Percentiles rank a stretch among this genome's conserved stretches.
These are phyloP conservation scores for Oryctolagus cuniculus DNA, from an alignment of 2,113 vertebrate species.

Conservation along the genomic window DNA sequence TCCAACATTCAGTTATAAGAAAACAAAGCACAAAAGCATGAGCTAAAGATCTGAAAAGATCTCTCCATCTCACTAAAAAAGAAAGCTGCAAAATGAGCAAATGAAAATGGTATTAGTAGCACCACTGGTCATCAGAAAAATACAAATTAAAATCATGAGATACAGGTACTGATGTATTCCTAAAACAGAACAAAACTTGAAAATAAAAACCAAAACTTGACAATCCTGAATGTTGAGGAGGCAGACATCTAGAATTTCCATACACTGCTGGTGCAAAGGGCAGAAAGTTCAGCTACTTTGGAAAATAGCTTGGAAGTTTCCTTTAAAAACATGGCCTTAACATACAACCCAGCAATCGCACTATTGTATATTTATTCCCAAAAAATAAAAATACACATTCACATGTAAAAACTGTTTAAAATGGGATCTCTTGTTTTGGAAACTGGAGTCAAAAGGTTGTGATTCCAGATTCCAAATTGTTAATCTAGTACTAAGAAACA, in stretches of 20 bases:
- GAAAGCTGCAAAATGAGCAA: neutral
- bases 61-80: neutral
- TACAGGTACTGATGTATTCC: neutral
- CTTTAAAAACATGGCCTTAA: neutral
- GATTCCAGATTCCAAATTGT: neutral
- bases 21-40: neutral
- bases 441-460: constrained; percentile 27
- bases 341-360: neutral
- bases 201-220: neutral
- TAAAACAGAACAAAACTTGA: constrained; percentile 2
- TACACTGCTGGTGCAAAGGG: neutral
- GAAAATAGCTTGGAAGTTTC: neutral
- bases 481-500: neutral
- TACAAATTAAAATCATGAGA: constrained; percentile 36
- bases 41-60: constrained; percentile 3
- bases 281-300: neutral
- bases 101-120: neutral
- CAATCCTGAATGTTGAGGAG: neutral
- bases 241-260: neutral
- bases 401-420: constrained; percentile 52
- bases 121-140: neutral
- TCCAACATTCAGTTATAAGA: neutral
- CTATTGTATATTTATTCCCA: neutral
- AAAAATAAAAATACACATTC: constrained; percentile 8
- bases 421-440: constrained; percentile 6